A percentile compares a stretch with the other conserved stretches of the same genome.
These are phyloP conservation scores for Casuarius casuarius DNA, from an alignment of 2,113 vertebrate species.

Conservation along the genomic window DNA sequence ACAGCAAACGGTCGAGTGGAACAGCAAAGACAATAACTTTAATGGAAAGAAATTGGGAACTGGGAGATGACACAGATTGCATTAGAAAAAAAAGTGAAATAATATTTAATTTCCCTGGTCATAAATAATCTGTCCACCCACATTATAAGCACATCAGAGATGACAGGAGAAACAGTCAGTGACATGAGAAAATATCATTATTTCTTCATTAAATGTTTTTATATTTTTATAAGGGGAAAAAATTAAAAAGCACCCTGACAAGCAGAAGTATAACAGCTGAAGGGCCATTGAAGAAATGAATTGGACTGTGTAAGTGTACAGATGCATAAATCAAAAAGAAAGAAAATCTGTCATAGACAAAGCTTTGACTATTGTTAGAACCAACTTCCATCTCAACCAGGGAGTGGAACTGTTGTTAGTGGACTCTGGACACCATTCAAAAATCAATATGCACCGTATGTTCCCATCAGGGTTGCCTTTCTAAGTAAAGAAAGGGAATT, in stretches of 20 bases:
- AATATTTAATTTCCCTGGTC: slow-evolving; percentile 82
- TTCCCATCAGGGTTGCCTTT: neutral
- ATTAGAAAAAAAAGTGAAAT: slow-evolving; percentile 76
- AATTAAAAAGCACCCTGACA: slow-evolving; percentile 45
- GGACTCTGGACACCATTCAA: neutral
- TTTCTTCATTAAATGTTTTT: slow-evolving; percentile 77
- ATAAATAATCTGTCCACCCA: slow-evolving; percentile 80
- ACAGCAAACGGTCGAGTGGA: slow-evolving; percentile 70
- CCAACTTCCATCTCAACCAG: neutral
- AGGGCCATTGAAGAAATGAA: slow-evolving; percentile 31
- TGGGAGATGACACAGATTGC: slow-evolving; percentile 76
- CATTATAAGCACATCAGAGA: slow-evolving; percentile 77
- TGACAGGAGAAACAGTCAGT: slow-evolving; percentile 77
- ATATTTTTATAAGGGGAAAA: slow-evolving; percentile 28
- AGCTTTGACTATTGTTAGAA: neutral
- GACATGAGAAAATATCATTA: slow-evolving; percentile 77
- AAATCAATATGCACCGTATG: rapidly evolving
- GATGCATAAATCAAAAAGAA: neutral
- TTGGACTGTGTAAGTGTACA: slow-evolving; percentile 23
- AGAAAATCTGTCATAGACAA: neutral
- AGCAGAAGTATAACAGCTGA: slow-evolving; percentile 44
- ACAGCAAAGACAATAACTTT: slow-evolving; percentile 80
- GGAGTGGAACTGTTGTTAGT: neutral
- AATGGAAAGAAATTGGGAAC: slow-evolving; percentile 77
- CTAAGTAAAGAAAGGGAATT: neutral